A percentile compares a stretch with the other conserved stretches of the same genome.
Evolutionary conservation across 2,113 vertebrate species (phyloP).

Genomic region (Albula glossodonta): DNA sequence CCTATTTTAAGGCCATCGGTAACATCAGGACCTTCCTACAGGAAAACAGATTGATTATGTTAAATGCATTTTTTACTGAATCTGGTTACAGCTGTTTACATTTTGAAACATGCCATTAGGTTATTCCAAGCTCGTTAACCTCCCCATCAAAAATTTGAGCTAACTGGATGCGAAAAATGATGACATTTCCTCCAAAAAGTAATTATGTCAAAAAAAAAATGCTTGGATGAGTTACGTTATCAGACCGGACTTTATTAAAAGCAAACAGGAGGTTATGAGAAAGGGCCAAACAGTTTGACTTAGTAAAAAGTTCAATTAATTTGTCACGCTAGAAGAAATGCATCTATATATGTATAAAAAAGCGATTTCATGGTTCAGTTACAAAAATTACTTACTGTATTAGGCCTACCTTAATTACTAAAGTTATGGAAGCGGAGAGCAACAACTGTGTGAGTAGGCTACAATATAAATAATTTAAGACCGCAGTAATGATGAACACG

Average conservation of each 20-base stretch:
- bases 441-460: background rate
- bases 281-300: background rate
- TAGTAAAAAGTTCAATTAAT: conserved; percentile 14
- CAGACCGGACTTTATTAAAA: background rate
- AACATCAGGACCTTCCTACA: background rate
- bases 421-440: background rate
- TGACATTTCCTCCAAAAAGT: background rate
- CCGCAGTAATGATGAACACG: background rate
- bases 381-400: conserved; percentile 5
- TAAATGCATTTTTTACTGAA: background rate
- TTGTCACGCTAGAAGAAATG: conserved; percentile 18
- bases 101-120: background rate
- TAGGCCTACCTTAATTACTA: background rate
- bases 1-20: background rate
- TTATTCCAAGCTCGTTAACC: background rate
- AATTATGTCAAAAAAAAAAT: background rate
- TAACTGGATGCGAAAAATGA: background rate
- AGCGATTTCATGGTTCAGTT: conserved; percentile 33
- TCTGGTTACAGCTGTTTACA: background rate
- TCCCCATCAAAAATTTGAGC: background rate
- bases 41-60: background rate
- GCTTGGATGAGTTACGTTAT: background rate
- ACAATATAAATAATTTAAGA: conserved; percentile 3
- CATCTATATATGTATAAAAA: background rate
- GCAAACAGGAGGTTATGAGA: background rate